Evolutionary conservation across 2,113 vertebrate species (phyloP), one percentile per base, ranked within the genome.

Genomic region (Etia nguti): DNA sequence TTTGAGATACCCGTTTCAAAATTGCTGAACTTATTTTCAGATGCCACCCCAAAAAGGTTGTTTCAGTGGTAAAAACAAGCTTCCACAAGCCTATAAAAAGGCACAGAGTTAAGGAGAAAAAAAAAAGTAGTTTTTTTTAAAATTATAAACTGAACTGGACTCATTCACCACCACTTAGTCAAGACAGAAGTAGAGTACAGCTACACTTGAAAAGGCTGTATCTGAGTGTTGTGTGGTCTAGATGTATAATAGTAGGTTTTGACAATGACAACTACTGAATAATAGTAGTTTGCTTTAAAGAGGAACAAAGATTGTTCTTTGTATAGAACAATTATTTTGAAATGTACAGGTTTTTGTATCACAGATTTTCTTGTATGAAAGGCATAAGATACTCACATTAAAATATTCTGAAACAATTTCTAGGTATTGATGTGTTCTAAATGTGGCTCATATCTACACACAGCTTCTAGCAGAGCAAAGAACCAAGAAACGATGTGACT

Each of bases 141-240:
- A 13, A 68, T 41, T 4, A 2, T 22, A 43, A 70, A 0, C 60
- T 65, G 18, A 65, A 38, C 60, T 38, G 7, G 31, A 36, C 31
- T 38, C 10, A 65, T 26, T 89, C 8, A 96, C 89, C 8, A 96
- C 89, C 90, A 96, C 90, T 60, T 95, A 95, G 41, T 95, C 94
- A 15, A 95, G 93, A 15, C 94, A 96, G 92, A 95, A 94, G 89
- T 96, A 29, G 57, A 31, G 41, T 96, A 94, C 90, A 96, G 94
- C 77, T 94, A 96, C 90, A 94, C 94, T 60, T 93, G 93, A 88
- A 93, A 92, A 85, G 94, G 94, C 86, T 94, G 88, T 4, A 62
- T 62, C 18, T n/a, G 95, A 95, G 36, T 96, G n/a, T 24, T 88
- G 60, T 2, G 4, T 3, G 31, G 95, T 96, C 91, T 77, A 80